phyloP scores from a whole-genome alignment of 2,888 invertebrate genomes.

The Altica lythri region DNA sequence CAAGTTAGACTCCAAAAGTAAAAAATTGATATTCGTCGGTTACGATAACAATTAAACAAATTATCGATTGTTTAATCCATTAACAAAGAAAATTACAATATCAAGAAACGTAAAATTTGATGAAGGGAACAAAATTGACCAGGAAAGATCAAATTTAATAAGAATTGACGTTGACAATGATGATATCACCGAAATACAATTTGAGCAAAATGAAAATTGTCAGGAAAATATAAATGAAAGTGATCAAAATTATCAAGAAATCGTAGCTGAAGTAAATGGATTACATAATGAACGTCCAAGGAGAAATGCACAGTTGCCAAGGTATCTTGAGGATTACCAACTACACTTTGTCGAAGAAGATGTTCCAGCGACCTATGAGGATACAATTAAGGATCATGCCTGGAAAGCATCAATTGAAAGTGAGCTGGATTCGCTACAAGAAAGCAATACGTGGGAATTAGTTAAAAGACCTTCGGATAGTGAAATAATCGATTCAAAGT shows the following conservation, averaged over 20 bases:
- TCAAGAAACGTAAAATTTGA: background rate
- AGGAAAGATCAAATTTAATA: background rate
- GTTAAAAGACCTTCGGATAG: background rate
- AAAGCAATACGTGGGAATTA: background rate
- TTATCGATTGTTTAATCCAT: conserved; percentile 11
- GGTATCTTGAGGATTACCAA: background rate
- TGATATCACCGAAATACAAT: too few species aligned
- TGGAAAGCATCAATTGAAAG: background rate
- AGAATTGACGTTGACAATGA: too few species aligned
- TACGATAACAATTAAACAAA: conserved; percentile 13
- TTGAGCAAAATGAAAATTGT: too few species aligned
- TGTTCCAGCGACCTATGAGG: background rate
- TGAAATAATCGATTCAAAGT: too few species aligned
- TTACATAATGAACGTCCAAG: background rate
- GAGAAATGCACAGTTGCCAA: background rate
- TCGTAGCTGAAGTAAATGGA: background rate
- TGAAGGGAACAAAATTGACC: background rate
- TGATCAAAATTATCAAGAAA: background rate
- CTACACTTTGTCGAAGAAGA: background rate
- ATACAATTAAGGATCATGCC: background rate
- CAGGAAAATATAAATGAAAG: background rate
- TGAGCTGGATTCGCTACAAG: background rate
- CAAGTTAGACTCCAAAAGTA: conserved; percentile 19
- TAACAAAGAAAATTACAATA: conserved; percentile 1
- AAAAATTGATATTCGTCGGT: conserved; percentile 19